Base-by-base conservation (phyloP, 1,140 invertebrate genomes). In the Littorina saxatilis region DNA sequence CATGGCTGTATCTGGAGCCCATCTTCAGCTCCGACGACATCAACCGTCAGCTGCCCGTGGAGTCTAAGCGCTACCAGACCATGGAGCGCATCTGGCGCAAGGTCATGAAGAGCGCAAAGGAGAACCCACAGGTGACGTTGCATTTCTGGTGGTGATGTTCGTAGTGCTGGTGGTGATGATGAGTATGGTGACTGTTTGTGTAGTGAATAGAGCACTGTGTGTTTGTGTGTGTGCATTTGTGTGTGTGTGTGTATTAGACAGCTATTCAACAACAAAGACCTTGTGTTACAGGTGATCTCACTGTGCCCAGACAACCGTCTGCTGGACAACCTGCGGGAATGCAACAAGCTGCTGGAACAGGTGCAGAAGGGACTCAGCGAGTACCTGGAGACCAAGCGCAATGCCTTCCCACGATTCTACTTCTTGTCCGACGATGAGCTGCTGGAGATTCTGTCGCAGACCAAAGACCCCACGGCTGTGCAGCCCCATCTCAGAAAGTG, bases 351-450 rank as follows among this genome's bases (percentile, higher is more conserved):
- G 3, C 88, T 96, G 78, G 95, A 93, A 79, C 93, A 95, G 20
- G 95, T 96, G 1, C 94, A 96, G 83, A 95, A 95, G 85, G 95
- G 96, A 1, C 93, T 96, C 2, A 93, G 94, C 37, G 95, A 96
- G 83, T 98, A 97, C 92, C 92, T 98, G 81, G 96, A 97, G 93
- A 95, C 95, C 0, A 97, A 97, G 90, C 91, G 96, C 55, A 95
- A 96, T 87, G 88, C 96, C 72, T 97, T 98, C 93, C 96, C 96
- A 73, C 90, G 91, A 63, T 95, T 96, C 89, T 97, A 97, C 93
- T 98, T 98, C 88, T 95, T 97, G 86, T 97, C 96, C 9, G 97
- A 97, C 92, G 96, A 97, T 91, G 96, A 97, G 91, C 92, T 97
- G 37, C 91, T 98, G 11, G 96, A 97, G 91, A 97, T 97, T 88